Base-by-base conservation (phyloP, 2,113 vertebrate species). In the Nannobrachium achirus region DNA sequence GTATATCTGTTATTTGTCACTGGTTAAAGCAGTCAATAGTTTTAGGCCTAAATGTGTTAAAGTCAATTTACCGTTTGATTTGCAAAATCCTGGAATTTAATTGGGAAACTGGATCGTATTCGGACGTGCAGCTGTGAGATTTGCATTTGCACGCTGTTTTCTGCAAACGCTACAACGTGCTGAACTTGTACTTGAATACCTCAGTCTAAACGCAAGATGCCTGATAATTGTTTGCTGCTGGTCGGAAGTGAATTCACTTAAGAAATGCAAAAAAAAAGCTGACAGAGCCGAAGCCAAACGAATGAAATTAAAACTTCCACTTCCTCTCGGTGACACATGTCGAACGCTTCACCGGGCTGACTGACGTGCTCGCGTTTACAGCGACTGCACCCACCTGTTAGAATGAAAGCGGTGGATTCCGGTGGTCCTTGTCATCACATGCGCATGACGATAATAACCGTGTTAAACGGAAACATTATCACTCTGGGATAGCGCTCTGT, bases 311-410 rank as follows among this genome's bases (percentile, higher is more conserved):
- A 62, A 60, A 56, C 16, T 63, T 19, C 59, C 52, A 33, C 41
- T 53, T 63, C 52, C 44, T 15, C 58, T 6, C 14, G 18, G 42
- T 59, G 16, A 44, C 20, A n/a, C n/a, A n/a, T n/a, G n/a, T n/a
- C n/a, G n/a, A n/a, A n/a, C n/a, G n/a, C n/a, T n/a, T n/a, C n/a
- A 33, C 25, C 25, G 25, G 25, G 25, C 25, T 1, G 25, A 1
- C 25, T 33, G 3, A 33, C 25, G 1, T 4, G n/a, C 55, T 40
- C 25, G 38, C 14, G 55, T n/a, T 39, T 56, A n/a, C 49, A 75
- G 52, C 53, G 48, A 67, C 66, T 16, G 25, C 75, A 84, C 75
- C 82, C 84, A 74, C 74, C 42, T 63, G 80, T 73, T 88, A 66
- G 73, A 61, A 79, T 80, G 60, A 68, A 41, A 84, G 78, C 72